phyloP scores from a whole-genome alignment of 2,113 vertebrate species.

The Myotis lucifugus region DNA sequence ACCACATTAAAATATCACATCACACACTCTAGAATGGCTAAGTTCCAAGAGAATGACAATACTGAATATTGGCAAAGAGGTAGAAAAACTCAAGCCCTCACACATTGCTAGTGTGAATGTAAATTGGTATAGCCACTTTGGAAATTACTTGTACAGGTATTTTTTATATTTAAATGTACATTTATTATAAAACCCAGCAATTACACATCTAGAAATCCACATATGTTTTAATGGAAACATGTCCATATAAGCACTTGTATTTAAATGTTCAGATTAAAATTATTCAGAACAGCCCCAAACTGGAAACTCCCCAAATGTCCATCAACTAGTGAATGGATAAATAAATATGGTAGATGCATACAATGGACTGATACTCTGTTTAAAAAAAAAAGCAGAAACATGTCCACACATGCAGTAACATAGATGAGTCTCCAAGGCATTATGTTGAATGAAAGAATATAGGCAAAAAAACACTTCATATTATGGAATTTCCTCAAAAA shows the following conservation, averaged over 20 bases:
- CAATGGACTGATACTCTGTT: neutral
- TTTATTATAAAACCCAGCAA: constrained; percentile 4
- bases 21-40: neutral
- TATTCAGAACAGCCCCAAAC: neutral
- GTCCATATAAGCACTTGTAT: neutral
- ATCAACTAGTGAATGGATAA: neutral
- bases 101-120: neutral
- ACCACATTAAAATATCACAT: neutral
- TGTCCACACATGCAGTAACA: neutral
- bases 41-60: neutral
- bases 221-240: neutral
- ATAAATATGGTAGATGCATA: neutral
- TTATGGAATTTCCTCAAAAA: too few species aligned
- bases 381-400: neutral
- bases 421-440: neutral
- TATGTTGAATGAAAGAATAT: neutral
- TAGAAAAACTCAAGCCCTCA: neutral
- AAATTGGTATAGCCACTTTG: neutral
- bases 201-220: neutral
- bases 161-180: neutral
- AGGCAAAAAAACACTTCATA: neutral
- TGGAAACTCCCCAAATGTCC: neutral
- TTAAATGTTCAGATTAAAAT: neutral
- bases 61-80: neutral
- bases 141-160: neutral